Evolutionary conservation across 2,888 invertebrate species (phyloP), one percentile per base, ranked within the genome.

Genomic region (Heterodera filipjevi): DNA sequence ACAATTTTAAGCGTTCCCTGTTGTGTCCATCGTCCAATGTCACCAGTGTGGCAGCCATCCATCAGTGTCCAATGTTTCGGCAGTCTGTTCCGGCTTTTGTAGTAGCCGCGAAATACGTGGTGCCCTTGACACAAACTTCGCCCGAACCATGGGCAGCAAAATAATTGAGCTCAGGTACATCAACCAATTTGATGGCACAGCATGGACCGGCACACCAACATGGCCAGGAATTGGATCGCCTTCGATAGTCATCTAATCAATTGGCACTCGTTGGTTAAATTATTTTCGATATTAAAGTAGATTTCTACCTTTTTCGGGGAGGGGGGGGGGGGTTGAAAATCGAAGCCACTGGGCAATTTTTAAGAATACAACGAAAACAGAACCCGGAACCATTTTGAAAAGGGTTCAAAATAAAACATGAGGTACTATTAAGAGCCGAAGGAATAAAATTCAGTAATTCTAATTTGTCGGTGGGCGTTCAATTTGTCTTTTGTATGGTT

Each of bases 181-280:
- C 97, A 83, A 94, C 94, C 86, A 98, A 91, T 92, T 97, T 98
- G 86, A 98, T 93, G 90, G 94, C 94, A 90, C 94, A 95, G 91
- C 96, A 96, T 85, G 95, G 94, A 97, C 93, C 81, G 98, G 97
- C 86, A 97, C 96, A 78, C 98, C 98, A 80, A 98, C 97, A 90
- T 96, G 96, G 70, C 91, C 91, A 19, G 89, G 86, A 32, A 82
- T 66, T 19, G 84, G 82, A 74, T 89, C 89, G 16, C 89, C 90
- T 66, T 91, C 90, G 59, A 91, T 85, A 3, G 90, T 90, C 2
- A 87, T 78, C 81, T 84, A 49, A 32, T 77, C 14, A 1, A 49
- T 49, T n/a, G n/a, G n/a, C n/a, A n/a, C n/a, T n/a, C n/a, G n/a
- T n/a, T n/a, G n/a, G n/a, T n/a, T n/a, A n/a, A n/a, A n/a, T n/a